phyloP scores from a whole-genome alignment of 35 echinoderm and acorn worm genomes.

The Ophioderma brevispina region DNA sequence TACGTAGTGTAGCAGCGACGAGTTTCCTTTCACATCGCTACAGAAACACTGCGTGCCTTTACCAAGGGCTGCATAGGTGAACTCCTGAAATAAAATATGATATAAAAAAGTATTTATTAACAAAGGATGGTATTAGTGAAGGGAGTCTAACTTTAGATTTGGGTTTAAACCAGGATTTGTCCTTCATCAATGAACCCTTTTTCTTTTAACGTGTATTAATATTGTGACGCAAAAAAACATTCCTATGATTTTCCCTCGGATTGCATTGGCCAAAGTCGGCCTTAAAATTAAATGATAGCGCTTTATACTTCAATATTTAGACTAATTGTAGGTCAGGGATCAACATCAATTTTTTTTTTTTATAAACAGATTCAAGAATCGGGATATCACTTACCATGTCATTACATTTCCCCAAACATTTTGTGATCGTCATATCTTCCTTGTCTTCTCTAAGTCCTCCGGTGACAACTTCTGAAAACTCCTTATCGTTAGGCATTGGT shows the following conservation, averaged over 20 bases:
- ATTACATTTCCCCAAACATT: slow-evolving; percentile 51
- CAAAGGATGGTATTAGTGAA: no score
- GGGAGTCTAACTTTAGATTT: no score
- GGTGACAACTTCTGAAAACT: slow-evolving; percentile 30
- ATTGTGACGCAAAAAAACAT: no score
- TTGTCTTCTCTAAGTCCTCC: slow-evolving; percentile 36
- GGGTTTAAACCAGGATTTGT: no score
- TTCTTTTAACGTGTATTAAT: no score
- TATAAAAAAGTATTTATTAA: no score
- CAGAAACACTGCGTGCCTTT: slow-evolving; percentile 63
- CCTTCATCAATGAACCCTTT: no score
- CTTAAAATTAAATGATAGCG: neutral
- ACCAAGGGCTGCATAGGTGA: slow-evolving; percentile 68
- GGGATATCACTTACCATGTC: slow-evolving; percentile 28
- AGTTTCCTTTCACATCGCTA: slow-evolving; percentile 31
- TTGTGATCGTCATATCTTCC: slow-evolving; percentile 38
- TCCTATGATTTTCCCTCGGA: no score
- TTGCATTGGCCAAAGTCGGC: no score
- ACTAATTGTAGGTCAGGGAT: neutral
- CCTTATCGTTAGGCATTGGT: slow-evolving; percentile 29
- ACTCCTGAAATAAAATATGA: slow-evolving; percentile 39
- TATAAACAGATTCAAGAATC: no score
- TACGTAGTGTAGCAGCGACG: slow-evolving; percentile 32
- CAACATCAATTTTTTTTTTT: neutral
- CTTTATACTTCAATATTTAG: neutral